A percentile compares a stretch with the other conserved stretches of the same genome.
These are phyloP conservation scores for Prosapia bicincta DNA, from an alignment of 2,888 invertebrate species.

Conservation along the genomic window DNA sequence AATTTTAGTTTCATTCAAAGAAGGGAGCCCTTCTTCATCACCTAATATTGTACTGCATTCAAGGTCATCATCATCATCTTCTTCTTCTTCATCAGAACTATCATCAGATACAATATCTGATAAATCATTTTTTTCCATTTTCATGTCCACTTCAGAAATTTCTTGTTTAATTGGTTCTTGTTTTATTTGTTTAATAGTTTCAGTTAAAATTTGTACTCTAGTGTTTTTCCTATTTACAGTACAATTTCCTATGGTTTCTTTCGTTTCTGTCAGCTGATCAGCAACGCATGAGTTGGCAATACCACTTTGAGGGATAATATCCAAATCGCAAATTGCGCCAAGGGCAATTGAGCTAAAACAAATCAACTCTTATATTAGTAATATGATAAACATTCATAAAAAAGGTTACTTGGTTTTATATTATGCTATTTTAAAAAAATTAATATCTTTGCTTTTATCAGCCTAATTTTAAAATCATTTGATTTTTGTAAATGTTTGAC, in stretches of 20 bases:
- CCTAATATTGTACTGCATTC: background rate
- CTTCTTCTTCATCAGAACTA: slow-evolving; percentile 21
- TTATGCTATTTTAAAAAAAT: too few species aligned
- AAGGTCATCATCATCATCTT: background rate
- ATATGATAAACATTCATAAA: too few species aligned
- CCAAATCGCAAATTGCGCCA: background rate
- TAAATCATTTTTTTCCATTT: background rate
- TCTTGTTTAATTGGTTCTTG: background rate
- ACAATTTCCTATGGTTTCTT: background rate
- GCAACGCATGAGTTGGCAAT: background rate
- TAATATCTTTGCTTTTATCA: too few species aligned
- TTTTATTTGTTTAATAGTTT: background rate
- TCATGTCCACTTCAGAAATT: background rate
- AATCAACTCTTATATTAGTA: too few species aligned
- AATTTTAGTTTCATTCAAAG: background rate
- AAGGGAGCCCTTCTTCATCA: background rate
- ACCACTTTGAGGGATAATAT: background rate
- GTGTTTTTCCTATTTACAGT: background rate
- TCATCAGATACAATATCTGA: slow-evolving; percentile 18
- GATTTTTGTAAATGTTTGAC: too few species aligned
- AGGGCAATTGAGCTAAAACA: background rate
- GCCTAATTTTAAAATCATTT: too few species aligned
- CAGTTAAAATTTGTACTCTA: background rate
- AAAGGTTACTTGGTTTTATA: too few species aligned
- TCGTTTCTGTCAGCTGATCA: background rate